Evolutionary conservation across 2,113 vertebrate genomes (phyloP).

Genomic region (Urocolius indicus): DNA sequence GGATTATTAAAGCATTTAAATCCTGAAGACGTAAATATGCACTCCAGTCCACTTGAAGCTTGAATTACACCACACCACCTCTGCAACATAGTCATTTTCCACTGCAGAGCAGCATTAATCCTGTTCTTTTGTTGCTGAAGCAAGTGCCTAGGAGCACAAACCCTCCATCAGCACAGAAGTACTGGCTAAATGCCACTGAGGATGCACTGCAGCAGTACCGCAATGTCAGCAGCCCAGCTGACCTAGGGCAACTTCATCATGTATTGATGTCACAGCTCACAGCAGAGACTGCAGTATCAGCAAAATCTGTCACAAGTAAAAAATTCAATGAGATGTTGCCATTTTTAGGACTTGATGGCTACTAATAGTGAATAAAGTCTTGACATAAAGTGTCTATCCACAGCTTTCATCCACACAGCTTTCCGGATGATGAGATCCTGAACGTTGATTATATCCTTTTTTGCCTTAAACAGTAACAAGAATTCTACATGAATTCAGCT

Average conservation of each 20-base stretch:
- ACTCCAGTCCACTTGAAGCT: not conserved
- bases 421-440: not conserved
- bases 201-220: not conserved
- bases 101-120: not conserved
- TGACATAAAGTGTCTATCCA: not conserved
- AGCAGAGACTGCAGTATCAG: not conserved
- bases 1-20: not conserved
- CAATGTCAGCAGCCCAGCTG: conserved; percentile 5
- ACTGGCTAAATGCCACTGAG: not conserved
- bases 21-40: not conserved
- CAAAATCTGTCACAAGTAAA: not conserved
- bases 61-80: not conserved
- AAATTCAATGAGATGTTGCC: not conserved
- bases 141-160: not conserved
- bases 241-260: not conserved
- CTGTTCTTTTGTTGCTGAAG: not conserved
- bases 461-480: not conserved
- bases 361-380: not conserved
- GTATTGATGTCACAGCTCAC: not conserved
- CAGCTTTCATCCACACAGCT: not conserved
- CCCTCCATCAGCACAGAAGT: not conserved
- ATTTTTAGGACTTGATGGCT: not conserved
- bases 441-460: not conserved
- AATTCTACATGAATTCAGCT: not conserved
- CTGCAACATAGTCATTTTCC: not conserved